Evolutionary conservation across 1,140 invertebrate species (phyloP), one percentile per base, ranked within the genome.

Genomic region (Centruroides vittatus): DNA sequence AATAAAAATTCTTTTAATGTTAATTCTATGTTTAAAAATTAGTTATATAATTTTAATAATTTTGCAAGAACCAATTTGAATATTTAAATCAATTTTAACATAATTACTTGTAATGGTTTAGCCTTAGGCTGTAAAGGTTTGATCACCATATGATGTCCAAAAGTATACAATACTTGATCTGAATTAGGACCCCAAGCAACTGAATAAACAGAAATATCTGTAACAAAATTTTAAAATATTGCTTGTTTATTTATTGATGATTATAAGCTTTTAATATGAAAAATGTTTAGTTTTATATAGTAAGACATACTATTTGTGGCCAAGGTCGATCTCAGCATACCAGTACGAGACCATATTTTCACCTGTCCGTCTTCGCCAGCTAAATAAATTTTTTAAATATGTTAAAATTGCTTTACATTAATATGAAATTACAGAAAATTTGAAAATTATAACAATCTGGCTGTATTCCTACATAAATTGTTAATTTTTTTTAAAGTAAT

Each of bases 291-390:
- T 55, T 12, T 13, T 34, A 36, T 36, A 1, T 23, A 54, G 9
- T 23, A 51, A 52, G 47, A 59, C 47, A 53, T 70, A 71, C 76
- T 84, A 57, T 85, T 85, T 71, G 92, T 86, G 35, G 90, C 83
- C 1, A 97, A 76, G 5, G 89, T 90, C 11, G 92, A 94, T 35
- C 95, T 80, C 5, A 98, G 76, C 84, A 99, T 93, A 55, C 94
- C 94, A 73, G 85, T 93, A 41, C 91, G 76, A 4, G 95, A 98
- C 94, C 95, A 99, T 61, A 98, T 86, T 77, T 98, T 97, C 0
- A 98, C 82, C 48, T 83, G 81, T 11, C 95, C 96, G 79, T 99
- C 96, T 79, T 99, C 94, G 3, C 94, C 93, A 70, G 84, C 92
- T 89, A 65, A n/a, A 69, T 0, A 70, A 13, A 41, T 41, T 6